These are phyloP conservation scores for Galago senegalensis DNA, from an alignment of 2,797 vertebrate species.

Conservation along the genomic window DNA sequence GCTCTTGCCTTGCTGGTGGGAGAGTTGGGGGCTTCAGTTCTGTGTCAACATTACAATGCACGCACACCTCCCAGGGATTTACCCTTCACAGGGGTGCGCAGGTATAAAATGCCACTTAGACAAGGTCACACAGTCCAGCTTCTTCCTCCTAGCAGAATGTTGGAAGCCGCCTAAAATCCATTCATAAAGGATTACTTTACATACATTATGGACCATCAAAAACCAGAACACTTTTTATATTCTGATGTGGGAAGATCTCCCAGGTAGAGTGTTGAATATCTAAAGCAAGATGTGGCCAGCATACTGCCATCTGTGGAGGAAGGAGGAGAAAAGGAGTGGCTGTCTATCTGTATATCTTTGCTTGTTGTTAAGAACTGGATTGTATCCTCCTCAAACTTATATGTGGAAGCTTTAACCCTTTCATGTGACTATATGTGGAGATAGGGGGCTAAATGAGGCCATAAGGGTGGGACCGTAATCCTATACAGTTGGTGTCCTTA, in stretches of 20 bases:
- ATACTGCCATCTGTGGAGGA: background rate
- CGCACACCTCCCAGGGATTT: background rate
- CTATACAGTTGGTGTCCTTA: background rate
- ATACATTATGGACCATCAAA: background rate
- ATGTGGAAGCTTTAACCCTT: background rate
- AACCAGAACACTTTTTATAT: background rate
- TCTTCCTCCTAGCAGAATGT: rapidly evolving
- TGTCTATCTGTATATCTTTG: background rate
- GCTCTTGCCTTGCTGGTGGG: background rate
- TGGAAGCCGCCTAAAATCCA: background rate
- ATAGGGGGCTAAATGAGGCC: background rate
- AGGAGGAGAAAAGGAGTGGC: background rate
- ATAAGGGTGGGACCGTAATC: background rate
- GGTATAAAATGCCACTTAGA: background rate
- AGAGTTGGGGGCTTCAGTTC: background rate
- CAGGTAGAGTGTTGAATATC: background rate
- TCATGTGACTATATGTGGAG: background rate
- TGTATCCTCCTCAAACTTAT: background rate
- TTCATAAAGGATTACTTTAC: background rate
- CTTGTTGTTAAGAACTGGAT: background rate
- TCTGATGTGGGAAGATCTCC: background rate
- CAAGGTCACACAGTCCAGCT: rapidly evolving
- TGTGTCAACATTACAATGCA: rapidly evolving
- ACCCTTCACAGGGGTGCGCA: background rate
- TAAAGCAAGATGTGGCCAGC: background rate